These are phyloP conservation scores for Meteorus cinctellus DNA, from an alignment of 2,888 invertebrate species.

Conservation along the genomic window DNA sequence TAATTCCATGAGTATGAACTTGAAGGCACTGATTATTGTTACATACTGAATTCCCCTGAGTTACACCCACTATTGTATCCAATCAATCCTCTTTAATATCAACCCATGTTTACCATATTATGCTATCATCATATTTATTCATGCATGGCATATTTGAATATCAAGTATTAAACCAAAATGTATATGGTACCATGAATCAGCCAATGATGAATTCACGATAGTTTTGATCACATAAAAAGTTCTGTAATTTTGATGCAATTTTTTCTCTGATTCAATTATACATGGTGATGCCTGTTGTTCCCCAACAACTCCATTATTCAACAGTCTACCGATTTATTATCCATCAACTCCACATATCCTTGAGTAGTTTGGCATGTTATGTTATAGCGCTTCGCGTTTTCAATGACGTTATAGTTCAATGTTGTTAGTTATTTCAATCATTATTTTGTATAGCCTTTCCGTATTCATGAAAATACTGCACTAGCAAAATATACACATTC, in stretches of 20 bases:
- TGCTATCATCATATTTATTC: too few relatives aligned
- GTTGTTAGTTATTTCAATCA: constrained; percentile 23
- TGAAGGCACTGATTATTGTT: neutral
- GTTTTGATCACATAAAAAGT: too few relatives aligned
- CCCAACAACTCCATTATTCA: neutral
- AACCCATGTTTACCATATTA: too few relatives aligned
- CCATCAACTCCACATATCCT: neutral
- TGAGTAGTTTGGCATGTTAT: constrained; percentile 38
- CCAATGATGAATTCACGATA: too few relatives aligned
- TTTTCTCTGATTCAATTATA: neutral
- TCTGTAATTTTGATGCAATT: neutral
- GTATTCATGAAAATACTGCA: neutral
- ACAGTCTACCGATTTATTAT: neutral
- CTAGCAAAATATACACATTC: neutral
- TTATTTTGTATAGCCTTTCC: constrained; percentile 4
- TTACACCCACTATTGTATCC: neutral
- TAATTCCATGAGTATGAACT: constrained; percentile 21
- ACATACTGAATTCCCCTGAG: neutral
- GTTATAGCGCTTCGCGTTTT: constrained; percentile 38
- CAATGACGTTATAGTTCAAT: constrained; percentile 22
- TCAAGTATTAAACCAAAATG: too few relatives aligned
- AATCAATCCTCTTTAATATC: neutral
- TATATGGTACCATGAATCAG: too few relatives aligned
- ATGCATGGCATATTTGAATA: too few relatives aligned
- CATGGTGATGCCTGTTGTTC: neutral